Base-by-base conservation (phyloP, 2,888 invertebrate genomes). In the Spisula subtruncata region DNA sequence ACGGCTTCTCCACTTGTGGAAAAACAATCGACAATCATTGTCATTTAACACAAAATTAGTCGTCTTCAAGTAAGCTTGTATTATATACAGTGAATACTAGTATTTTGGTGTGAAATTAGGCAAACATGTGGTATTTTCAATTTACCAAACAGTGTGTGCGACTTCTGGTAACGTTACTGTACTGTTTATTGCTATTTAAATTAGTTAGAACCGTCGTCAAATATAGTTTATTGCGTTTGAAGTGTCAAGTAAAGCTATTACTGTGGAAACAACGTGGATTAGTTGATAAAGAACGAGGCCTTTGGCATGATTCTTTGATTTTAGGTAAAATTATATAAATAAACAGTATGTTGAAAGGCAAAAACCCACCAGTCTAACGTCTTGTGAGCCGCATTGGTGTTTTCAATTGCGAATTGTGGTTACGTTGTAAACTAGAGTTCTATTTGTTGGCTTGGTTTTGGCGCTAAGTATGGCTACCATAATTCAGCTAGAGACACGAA, bases 231-330 rank as follows among this genome's bases (percentile, higher is more conserved):
- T 25, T 66, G 60, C 60, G 60, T 25, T 66, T 66, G 20, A 10
- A 66, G 60, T 66, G n/a, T 25, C 10, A 66, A 66, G 25, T 66
- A 66, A 66, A 66, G n/a, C 25, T 10, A 66, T 25, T 66, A n/a
- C n/a, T 12, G 60, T n/a, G n/a, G 25, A 66, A 66, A 25, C 25
- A 25, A 66, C 20, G 0, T 66, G 25, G 25, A 66, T 66, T 66
- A 66, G 25, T 25, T 66, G 20, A 1, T 25, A n/a, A 66, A 25
- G 8, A 66, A 66, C 5, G 6, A 66, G 25, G n/a, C 60, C 60
- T 25, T n/a, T 25, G 60, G 60, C 60, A 66, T 66, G 20, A 25
- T 66, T 66, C 60, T 66, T 66, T 66, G 60, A 66, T 66, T 66
- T 66, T 66, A 2, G 25, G 60, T 25, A 25, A 66, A 25, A n/a